These are phyloP conservation scores for Anas capensis DNA, from an alignment of 2,797 vertebrate species.

Conservation along the genomic window DNA sequence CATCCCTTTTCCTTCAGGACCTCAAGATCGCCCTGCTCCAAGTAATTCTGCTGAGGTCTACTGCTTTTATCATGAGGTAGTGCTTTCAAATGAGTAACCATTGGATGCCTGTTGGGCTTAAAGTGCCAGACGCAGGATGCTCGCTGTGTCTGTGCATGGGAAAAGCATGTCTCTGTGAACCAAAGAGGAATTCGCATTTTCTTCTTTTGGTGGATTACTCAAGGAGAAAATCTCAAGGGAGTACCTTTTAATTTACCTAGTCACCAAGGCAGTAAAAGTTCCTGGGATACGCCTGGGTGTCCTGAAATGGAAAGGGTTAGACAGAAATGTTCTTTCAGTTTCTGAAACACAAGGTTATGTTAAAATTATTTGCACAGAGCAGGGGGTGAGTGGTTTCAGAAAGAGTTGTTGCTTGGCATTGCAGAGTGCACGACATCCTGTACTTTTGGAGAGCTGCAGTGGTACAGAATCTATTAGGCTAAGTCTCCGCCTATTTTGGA, in stretches of 20 bases:
- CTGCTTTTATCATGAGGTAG: not conserved
- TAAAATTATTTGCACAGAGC: not conserved
- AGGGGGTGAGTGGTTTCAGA: not conserved
- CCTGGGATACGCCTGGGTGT: not conserved
- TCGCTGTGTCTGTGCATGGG: not conserved
- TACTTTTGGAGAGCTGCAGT: not conserved
- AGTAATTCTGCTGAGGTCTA: not conserved
- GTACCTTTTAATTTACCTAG: not conserved
- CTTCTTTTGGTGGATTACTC: not conserved
- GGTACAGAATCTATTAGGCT: not conserved
- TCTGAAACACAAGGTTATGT: not conserved
- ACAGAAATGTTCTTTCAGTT: not conserved
- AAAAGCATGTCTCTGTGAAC: not conserved
- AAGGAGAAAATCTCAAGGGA: not conserved
- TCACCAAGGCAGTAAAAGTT: not conserved
- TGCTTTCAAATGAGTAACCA: not conserved
- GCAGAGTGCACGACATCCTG: not conserved
- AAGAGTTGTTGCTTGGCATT: not conserved
- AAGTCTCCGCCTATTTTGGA: not conserved
- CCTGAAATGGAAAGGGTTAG: not conserved
- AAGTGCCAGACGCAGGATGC: not conserved
- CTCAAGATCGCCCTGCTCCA: not conserved
- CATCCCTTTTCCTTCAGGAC: not conserved
- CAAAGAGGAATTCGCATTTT: not conserved
- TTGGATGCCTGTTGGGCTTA: not conserved